Evolutionary conservation across 2,888 invertebrate genomes (phyloP).

Genomic region (Polymixis lichenea): DNA sequence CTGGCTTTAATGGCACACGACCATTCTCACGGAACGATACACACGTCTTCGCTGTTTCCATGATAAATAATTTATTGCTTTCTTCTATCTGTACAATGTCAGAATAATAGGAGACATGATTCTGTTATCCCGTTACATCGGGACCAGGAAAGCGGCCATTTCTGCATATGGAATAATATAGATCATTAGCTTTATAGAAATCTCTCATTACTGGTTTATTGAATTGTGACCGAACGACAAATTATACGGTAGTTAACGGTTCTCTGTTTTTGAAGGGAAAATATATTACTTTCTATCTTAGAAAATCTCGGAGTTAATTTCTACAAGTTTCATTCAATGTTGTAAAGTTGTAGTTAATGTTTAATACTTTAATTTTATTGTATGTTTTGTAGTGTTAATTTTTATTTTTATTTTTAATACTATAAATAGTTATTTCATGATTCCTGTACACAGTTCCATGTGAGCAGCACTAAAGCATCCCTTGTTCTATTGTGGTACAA

Average conservation of each 20-base stretch:
- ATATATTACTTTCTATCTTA: constrained; percentile 1
- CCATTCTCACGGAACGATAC: constrained; percentile 85
- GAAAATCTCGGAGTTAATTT: constrained; percentile 15
- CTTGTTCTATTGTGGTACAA: constrained; percentile 17
- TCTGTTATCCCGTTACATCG: constrained; percentile 40
- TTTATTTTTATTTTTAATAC: not conserved
- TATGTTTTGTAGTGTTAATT: not conserved
- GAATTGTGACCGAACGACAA: constrained; percentile 39
- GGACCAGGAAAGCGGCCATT: constrained; percentile 13
- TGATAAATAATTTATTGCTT: constrained; percentile 71
- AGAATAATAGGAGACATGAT: constrained; percentile 50
- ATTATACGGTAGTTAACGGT: constrained; percentile 28
- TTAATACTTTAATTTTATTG: not conserved
- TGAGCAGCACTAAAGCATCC: constrained; percentile 4
- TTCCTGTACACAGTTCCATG: not conserved
- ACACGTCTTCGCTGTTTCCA: constrained; percentile 78
- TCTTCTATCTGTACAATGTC: constrained; percentile 53
- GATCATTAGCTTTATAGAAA: constrained; percentile 52
- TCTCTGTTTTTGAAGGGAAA: constrained; percentile 26
- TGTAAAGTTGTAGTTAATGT: not conserved
- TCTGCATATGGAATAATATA: constrained; percentile 38
- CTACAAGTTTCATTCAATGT: not conserved
- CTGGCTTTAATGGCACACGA: constrained; percentile 77
- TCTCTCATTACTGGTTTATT: constrained; percentile 43
- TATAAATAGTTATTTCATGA: not conserved